Percentiles rank a stretch among this genome's conserved stretches.
Conservation (phyloP, 2,888 invertebrate species). For the Clunio marinus region DNA sequence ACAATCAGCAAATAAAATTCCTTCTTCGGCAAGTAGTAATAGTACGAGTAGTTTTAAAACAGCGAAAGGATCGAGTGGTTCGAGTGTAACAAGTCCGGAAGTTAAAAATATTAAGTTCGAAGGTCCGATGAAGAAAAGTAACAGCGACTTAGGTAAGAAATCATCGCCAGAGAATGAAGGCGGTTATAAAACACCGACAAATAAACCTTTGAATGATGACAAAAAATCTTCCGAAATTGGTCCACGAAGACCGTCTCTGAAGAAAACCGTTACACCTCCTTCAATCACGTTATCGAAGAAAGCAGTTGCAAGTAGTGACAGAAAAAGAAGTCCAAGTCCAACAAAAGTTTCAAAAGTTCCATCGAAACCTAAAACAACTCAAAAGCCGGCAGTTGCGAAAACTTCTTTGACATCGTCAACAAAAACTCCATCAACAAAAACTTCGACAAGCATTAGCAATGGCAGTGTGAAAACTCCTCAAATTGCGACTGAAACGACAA, state of each 20-base stretch:
- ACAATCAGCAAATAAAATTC: constrained; percentile 43
- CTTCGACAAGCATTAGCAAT: constrained; percentile 37
- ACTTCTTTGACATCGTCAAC: constrained; percentile 40
- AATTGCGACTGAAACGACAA: constrained; percentile 19
- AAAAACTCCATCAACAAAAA: constrained; percentile 41
- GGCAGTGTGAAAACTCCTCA: constrained; percentile 28
- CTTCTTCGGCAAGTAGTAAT: constrained; percentile 41
- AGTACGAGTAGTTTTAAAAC: constrained; percentile 42
- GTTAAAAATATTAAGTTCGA: not conserved
- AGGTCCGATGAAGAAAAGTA: constrained; percentile 10
- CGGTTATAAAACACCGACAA: constrained; percentile 38
- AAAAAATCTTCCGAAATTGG: not conserved
- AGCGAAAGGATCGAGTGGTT: constrained; percentile 40
- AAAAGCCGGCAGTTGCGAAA: constrained; percentile 17
- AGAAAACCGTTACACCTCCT: constrained; percentile 40
- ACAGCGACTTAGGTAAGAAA: constrained; percentile 31
- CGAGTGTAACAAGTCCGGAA: constrained; percentile 46
- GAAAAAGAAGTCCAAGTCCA: constrained; percentile 42
- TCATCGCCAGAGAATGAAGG: not conserved
- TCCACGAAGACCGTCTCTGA: constrained; percentile 6
- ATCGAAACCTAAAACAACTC: constrained; percentile 29
- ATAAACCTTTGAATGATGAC: constrained; percentile 19
- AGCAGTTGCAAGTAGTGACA: constrained; percentile 39
- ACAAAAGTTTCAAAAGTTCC: not conserved
- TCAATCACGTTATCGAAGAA: constrained; percentile 40